Conservation (phyloP, 1,140 invertebrate genomes). For the Megalonaias nervosa region DNA sequence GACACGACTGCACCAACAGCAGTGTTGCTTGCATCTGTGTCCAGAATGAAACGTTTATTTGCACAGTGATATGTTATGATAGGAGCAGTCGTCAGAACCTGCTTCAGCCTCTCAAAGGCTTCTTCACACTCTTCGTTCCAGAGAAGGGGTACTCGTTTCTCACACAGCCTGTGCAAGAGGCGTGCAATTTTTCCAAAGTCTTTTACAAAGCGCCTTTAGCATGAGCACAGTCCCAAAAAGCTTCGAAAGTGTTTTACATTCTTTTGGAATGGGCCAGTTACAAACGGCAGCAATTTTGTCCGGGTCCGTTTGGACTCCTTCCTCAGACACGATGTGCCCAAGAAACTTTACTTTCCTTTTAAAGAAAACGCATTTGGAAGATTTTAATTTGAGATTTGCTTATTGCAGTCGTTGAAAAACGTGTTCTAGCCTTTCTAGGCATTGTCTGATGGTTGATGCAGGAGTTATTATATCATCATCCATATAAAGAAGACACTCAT, state of each 20-base stretch:
- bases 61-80: slow-evolving; percentile 21
- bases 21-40: slow-evolving; percentile 46
- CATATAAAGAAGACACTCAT: slow-evolving; percentile 12
- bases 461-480: slow-evolving; percentile 20
- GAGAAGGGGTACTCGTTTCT: background rate
- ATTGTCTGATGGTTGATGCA: background rate
- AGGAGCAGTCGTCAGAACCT: slow-evolving; percentile 23
- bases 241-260: slow-evolving; percentile 2
- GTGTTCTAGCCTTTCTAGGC: background rate
- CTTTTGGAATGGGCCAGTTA: background rate
- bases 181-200: background rate
- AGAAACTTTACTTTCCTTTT: slow-evolving; percentile 5
- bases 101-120: slow-evolving; percentile 1
- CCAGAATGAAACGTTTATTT: slow-evolving; percentile 38
- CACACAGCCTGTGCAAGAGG: slow-evolving; percentile 3
- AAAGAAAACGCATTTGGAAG: slow-evolving; percentile 12
- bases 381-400: slow-evolving; percentile 13
- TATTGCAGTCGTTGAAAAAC: slow-evolving; percentile 2
- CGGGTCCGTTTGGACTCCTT: slow-evolving; percentile 1
- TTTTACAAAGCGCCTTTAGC: background rate
- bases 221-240: background rate
- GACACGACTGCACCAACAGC: slow-evolving; percentile 53
- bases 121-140: slow-evolving; percentile 3
- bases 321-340: slow-evolving; percentile 3
- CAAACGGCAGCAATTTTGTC: slow-evolving; percentile 1